Evolutionary conservation across 2,888 invertebrate species (phyloP).

Genomic region (Hypercompe scribonia): DNA sequence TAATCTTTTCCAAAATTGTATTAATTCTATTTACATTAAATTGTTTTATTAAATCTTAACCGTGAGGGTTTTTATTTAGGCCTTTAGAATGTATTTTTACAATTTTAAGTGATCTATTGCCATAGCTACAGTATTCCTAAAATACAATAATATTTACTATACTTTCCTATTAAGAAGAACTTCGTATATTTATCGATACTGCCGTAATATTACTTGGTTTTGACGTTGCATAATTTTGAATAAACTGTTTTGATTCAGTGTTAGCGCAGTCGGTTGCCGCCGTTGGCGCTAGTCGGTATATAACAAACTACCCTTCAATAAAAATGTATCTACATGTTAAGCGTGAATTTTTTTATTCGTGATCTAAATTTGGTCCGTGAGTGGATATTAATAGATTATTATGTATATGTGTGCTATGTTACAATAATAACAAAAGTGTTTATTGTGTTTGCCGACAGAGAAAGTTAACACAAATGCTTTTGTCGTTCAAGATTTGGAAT

Average conservation of each 20-base stretch:
- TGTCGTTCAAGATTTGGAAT: constrained; percentile 48
- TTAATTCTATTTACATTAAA: too few species aligned
- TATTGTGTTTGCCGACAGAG: constrained; percentile 50
- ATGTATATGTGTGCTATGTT: constrained; percentile 29
- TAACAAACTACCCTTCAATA: constrained; percentile 42
- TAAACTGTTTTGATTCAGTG: constrained; percentile 58
- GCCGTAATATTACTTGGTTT: constrained; percentile 64
- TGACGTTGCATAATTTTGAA: constrained; percentile 72
- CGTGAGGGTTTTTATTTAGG: neutral
- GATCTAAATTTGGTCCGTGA: constrained; percentile 9
- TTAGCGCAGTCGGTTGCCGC: constrained; percentile 65
- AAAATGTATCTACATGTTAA: constrained; percentile 22
- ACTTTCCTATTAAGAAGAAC: neutral
- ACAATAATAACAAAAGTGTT: constrained; percentile 36
- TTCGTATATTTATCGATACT: constrained; percentile 67
- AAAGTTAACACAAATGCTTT: constrained; percentile 62
- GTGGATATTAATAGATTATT: constrained; percentile 24
- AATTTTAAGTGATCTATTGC: neutral
- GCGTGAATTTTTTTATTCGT: constrained; percentile 13
- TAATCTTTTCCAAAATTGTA: neutral
- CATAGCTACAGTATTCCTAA: neutral
- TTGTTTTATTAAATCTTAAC: too few species aligned
- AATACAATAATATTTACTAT: neutral
- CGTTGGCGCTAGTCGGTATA: constrained; percentile 65
- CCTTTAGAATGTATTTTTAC: neutral